These are phyloP conservation scores for Ceramica pisi DNA, from an alignment of 2,888 invertebrate species.

Conservation along the genomic window DNA sequence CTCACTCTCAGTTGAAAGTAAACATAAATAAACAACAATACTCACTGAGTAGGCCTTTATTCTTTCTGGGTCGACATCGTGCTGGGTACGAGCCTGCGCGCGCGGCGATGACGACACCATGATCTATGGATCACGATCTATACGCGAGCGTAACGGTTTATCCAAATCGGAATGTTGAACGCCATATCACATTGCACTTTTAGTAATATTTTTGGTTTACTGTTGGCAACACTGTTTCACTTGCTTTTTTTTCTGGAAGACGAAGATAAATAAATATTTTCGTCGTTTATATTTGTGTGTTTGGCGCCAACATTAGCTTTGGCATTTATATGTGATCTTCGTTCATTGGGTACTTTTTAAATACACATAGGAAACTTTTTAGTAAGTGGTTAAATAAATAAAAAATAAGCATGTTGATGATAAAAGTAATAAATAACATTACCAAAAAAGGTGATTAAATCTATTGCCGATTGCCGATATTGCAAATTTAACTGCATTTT, in stretches of 20 bases:
- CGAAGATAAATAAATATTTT: slow-evolving; percentile 10
- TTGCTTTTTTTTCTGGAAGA: slow-evolving; percentile 20
- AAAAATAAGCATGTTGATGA: background rate
- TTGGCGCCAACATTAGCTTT: background rate
- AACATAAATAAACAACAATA: slow-evolving; percentile 67
- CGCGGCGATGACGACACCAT: slow-evolving; percentile 90
- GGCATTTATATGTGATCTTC: background rate
- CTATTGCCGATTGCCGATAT: no score
- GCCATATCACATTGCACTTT: slow-evolving; percentile 68
- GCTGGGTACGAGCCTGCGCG: slow-evolving; percentile 86
- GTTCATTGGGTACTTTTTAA: slow-evolving; percentile 40
- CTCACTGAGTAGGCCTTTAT: slow-evolving; percentile 89
- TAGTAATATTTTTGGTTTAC: slow-evolving; percentile 18
- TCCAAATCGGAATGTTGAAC: slow-evolving; percentile 56
- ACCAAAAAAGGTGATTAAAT: no score
- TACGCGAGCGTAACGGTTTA: slow-evolving; percentile 70
- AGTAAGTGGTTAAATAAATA: background rate
- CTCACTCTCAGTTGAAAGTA: slow-evolving; percentile 44
- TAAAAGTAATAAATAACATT: slow-evolving; percentile 2
- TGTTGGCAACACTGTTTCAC: slow-evolving; percentile 33
- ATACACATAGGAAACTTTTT: background rate
- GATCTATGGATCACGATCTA: slow-evolving; percentile 85
- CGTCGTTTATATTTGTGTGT: slow-evolving; percentile 29
- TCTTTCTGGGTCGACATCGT: slow-evolving; percentile 88
- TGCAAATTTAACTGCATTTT: background rate